Evolutionary conservation across 2,797 vertebrate species (phyloP), one percentile per base, ranked within the genome.

Genomic region (Nannoperca australis): DNA sequence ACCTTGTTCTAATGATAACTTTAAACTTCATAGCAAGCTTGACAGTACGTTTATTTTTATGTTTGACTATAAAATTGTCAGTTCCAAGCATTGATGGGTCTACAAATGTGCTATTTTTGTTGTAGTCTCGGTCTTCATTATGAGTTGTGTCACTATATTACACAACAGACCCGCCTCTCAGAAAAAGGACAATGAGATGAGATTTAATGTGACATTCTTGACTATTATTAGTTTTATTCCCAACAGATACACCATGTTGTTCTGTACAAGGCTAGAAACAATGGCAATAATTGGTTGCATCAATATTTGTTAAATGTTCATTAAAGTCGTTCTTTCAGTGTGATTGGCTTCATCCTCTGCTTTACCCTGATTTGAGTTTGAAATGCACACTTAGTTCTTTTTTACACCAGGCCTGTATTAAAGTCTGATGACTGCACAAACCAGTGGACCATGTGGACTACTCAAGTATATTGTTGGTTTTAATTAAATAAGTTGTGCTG

Each of bases 401-500:
- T 54, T 66, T 62, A 64, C 58, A 56, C 17, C n/a, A 27, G 18
- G 56, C 12, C 32, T 64, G 38, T 30, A 53, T 75, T 22, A 44
- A 44, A 63, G 11, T 56, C 20, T 54, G 22, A n/a, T 0, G 5
- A 58, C 11, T 58, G 38, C 27, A 76, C 59, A 42, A 40, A 47
- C 32, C 0, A 0, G 3, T 63, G 36, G 36, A 38, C 73, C 40
- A 61, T 42, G 15, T 11, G 15, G 12, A 38, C 42, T 30, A 14
- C 22, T 73, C 5, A 63, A 62, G 34, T 49, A 63, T 18, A 22
- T 30, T 75, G 8, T 50, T 62, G 22, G 0, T 54, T 51, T 3
- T 30, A 62, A 76, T 70, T 18, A 66, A 70, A 55, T 56, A 42
- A 1, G 3, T 30, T 73, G 3, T 44, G 20, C 32, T 4, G 1